phyloP scores from a whole-genome alignment of 2,888 invertebrate genomes.

The Lasioglossum oenotherae region DNA sequence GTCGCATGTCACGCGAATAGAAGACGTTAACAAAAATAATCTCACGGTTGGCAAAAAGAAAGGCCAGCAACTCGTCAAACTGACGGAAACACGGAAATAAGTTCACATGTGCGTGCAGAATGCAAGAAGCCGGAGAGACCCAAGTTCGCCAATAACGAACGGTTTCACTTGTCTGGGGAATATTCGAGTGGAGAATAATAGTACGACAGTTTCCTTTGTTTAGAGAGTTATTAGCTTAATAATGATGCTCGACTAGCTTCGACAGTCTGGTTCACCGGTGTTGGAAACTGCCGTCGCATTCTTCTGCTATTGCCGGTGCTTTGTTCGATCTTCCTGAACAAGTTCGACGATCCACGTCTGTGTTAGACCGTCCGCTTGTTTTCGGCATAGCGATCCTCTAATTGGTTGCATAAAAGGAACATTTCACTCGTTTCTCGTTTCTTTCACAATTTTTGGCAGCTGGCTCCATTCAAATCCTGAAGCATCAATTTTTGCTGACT shows the following conservation, averaged over 20 bases:
- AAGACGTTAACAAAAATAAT: not conserved
- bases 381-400: not conserved
- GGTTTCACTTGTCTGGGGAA: not conserved
- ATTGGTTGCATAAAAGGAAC: not conserved
- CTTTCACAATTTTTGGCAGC: not conserved
- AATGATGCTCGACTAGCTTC: constrained; percentile 9
- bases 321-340: not conserved
- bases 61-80: not conserved
- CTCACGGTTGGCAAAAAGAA: not conserved
- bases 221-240: constrained; percentile 11
- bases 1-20: not conserved
- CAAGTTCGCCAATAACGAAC: not conserved
- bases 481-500: not conserved
- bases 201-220: not conserved
- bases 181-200: constrained; percentile 7
- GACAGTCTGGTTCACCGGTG: not conserved
- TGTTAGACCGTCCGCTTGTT: not conserved
- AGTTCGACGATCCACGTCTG: not conserved
- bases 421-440: not conserved
- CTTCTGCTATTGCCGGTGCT: not conserved
- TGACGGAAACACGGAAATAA: not conserved
- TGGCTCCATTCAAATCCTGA: not conserved
- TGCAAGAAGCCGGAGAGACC: not conserved
- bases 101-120: not conserved
- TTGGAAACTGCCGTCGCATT: not conserved